A percentile compares a stretch with the other conserved stretches of the same genome.
phyloP scores from a whole-genome alignment of 2,888 invertebrate species.

The Xestia sexstrigata region DNA sequence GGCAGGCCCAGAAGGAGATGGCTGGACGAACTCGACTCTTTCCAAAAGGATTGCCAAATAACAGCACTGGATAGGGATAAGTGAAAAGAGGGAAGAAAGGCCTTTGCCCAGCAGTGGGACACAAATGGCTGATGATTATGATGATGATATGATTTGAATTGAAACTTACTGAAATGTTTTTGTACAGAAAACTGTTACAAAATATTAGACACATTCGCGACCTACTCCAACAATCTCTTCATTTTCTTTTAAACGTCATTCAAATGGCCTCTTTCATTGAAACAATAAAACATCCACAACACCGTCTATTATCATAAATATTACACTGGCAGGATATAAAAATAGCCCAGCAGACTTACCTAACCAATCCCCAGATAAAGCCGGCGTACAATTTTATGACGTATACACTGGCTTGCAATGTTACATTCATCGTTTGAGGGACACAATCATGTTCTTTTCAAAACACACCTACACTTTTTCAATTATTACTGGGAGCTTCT shows the following conservation, averaged over 20 bases:
- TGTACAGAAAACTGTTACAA: background rate
- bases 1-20: no score
- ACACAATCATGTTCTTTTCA: conserved; percentile 2
- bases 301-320: background rate
- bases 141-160: background rate
- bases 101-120: no score
- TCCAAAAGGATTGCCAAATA: no score
- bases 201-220: background rate
- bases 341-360: conserved; percentile 17
- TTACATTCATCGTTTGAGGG: conserved; percentile 10
- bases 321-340: background rate
- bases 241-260: background rate
- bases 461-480: conserved; percentile 12
- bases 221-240: background rate
- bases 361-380: conserved; percentile 3
- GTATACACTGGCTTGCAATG: conserved; percentile 11
- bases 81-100: no score
- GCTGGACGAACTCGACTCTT: no score
- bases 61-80: no score
- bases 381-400: conserved; percentile 15
- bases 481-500: background rate
- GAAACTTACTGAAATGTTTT: background rate
- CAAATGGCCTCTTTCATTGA: background rate
- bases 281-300: background rate
- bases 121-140: no score